Base-by-base conservation (phyloP, 2,113 vertebrate species). In the Symphodus melops region DNA sequence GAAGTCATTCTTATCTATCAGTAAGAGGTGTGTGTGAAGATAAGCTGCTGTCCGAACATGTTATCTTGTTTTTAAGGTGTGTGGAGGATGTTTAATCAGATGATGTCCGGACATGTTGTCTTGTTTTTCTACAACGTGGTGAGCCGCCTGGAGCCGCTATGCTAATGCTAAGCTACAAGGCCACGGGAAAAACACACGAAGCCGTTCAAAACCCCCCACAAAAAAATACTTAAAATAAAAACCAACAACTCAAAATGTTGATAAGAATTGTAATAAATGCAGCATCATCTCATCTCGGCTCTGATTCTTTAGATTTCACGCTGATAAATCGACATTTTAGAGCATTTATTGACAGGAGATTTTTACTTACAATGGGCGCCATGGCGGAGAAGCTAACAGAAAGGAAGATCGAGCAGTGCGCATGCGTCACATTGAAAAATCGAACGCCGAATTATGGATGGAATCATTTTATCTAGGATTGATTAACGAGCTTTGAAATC, bases 351-450 rank as follows among this genome's bases (percentile, higher is more conserved):
- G 21, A 54, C 64, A 81, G 68, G 66, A 46, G 63, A 55, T 23
- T 62, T 62, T 41, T 77, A 96, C 96, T 96, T 79, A 97, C 96
- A 91, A 94, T 87, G 1, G 96, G 96, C 72, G 96, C 96, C 96
- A 97, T 98, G 89, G 90, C 93, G 90, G 90, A 92, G 83, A 81
- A 92, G 83, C 85, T 89, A 83, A 82, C 90, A 85, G 91, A 96
- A 95, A 97, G 94, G 94, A 93, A 95, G 94, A 72, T 21, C 16
- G 1, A 0, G 4, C 0, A 0, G 1, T 68, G 90, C 97, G 95
- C 96, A 93, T 89, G 93, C 96, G 96, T 53, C 1, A 67, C 28
- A 62, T 9, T 4, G 9, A 44, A 42, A 9, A 88, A 23, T 86
- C 84, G 21, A 89, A 25, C 1, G 11, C 76, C 25, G 88, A 87